Conservation (phyloP, 1,140 invertebrate genomes). For the Nasonia longicornis region DNA sequence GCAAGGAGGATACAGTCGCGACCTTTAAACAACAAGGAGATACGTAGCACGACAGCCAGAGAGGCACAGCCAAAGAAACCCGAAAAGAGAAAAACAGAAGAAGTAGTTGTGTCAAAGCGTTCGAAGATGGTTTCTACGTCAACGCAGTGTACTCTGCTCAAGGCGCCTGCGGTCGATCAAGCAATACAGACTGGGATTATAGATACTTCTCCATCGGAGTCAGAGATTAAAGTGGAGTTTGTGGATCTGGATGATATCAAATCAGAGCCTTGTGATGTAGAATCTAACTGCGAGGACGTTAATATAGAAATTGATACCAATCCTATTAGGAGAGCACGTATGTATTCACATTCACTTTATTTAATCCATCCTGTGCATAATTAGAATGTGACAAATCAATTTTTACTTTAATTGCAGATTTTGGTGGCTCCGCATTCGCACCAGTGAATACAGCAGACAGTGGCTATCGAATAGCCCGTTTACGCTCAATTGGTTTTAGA, state of each 20-base stretch:
- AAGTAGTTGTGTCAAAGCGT: slow-evolving; percentile 20
- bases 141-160: slow-evolving; percentile 57
- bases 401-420: slow-evolving; percentile 25
- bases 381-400: slow-evolving; percentile 4
- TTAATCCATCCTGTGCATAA: slow-evolving; percentile 3
- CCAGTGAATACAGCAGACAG: slow-evolving; percentile 59
- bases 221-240: slow-evolving; percentile 52
- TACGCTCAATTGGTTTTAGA: slow-evolving; percentile 64
- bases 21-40: slow-evolving; percentile 43
- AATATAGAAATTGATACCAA: slow-evolving; percentile 10
- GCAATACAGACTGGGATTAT: slow-evolving; percentile 45
- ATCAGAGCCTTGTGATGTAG: slow-evolving; percentile 48
- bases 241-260: slow-evolving; percentile 57
- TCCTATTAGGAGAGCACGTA: not conserved
- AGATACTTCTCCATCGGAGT: not conserved
- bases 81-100: slow-evolving; percentile 33
- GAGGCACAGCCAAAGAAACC: slow-evolving; percentile 30
- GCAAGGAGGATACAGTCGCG: slow-evolving; percentile 32
- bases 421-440: slow-evolving; percentile 59
- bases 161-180: slow-evolving; percentile 47
- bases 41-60: slow-evolving; percentile 27
- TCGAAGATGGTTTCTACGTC: slow-evolving; percentile 52
- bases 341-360: not conserved
- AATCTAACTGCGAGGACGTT: slow-evolving; percentile 18
- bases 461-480: slow-evolving; percentile 57